Evolutionary conservation across 2,797 vertebrate species (phyloP).

Genomic region (Typhlichthys subterraneus): DNA sequence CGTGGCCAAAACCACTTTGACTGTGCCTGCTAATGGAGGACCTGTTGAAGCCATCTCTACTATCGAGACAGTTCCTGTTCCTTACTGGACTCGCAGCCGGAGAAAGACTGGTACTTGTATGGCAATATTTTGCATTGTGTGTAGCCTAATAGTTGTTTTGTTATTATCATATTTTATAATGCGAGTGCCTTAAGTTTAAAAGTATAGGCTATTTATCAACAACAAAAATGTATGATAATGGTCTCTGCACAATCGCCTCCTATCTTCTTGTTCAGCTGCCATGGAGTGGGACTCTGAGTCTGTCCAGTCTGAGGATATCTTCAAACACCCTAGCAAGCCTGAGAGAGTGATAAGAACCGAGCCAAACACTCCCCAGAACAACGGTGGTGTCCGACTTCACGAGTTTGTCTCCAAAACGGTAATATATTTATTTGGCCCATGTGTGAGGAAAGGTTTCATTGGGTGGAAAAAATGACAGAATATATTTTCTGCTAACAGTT

Average conservation of each 20-base stretch:
- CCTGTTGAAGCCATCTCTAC: slow-evolving; percentile 92
- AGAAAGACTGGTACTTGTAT: slow-evolving; percentile 82
- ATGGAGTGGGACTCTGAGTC: slow-evolving; percentile 90
- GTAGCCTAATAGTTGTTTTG: no score
- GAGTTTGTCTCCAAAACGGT: slow-evolving; percentile 97
- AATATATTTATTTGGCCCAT: slow-evolving; percentile 15
- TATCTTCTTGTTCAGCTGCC: slow-evolving; percentile 52
- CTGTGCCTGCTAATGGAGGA: slow-evolving; percentile 86
- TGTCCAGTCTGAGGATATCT: slow-evolving; percentile 73
- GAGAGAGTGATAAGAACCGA: slow-evolving; percentile 60
- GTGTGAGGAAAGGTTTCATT: neutral
- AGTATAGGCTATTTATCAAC: neutral
- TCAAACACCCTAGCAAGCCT: slow-evolving; percentile 68
- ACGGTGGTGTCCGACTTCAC: slow-evolving; percentile 82
- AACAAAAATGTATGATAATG: neutral
- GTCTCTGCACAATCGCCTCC: slow-evolving; percentile 13
- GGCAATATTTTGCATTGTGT: neutral
- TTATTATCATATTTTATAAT: no score
- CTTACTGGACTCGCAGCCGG: slow-evolving; percentile 85
- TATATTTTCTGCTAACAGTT: neutral
- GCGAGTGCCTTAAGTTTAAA: no score
- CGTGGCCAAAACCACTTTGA: slow-evolving; percentile 92
- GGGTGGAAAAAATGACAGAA: neutral
- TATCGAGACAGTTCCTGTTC: slow-evolving; percentile 87
- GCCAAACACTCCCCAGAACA: slow-evolving; percentile 84